Conservation (phyloP, 2,888 invertebrate species). For the Ceramica pisi region DNA sequence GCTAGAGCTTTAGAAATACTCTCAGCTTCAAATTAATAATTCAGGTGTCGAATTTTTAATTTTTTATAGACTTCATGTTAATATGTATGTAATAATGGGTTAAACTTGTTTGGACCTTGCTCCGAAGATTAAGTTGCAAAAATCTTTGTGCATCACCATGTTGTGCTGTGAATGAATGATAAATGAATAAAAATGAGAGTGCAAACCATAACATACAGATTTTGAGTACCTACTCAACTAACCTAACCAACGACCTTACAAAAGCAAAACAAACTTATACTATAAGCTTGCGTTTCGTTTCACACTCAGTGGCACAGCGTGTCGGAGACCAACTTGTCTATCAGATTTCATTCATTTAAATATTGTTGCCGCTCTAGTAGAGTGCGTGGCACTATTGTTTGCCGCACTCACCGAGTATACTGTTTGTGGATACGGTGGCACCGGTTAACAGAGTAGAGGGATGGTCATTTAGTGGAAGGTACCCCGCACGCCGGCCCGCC, state of each 20-base stretch:
- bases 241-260: neutral
- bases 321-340: neutral
- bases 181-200: neutral
- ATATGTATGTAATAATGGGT: too few relatives aligned
- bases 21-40: too few relatives aligned
- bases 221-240: neutral
- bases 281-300: too few relatives aligned
- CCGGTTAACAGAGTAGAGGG: conserved; percentile 88
- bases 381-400: conserved; percentile 64
- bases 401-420: conserved; percentile 86
- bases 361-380: conserved; percentile 70
- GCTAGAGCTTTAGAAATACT: too few relatives aligned
- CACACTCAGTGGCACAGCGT: neutral
- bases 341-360: conserved; percentile 5
- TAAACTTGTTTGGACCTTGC: too few relatives aligned
- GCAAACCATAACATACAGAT: neutral
- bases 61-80: too few relatives aligned
- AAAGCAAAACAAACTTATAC: neutral
- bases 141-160: neutral
- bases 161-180: neutral
- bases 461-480: conserved; percentile 89
- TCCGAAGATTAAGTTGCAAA: too few relatives aligned
- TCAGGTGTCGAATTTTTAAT: too few relatives aligned
- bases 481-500: conserved; percentile 73
- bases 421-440: conserved; percentile 90